Evolutionary conservation across 2,797 vertebrate species (phyloP), one percentile per base, ranked within the genome.

Genomic region (Sciurus vulgaris): DNA sequence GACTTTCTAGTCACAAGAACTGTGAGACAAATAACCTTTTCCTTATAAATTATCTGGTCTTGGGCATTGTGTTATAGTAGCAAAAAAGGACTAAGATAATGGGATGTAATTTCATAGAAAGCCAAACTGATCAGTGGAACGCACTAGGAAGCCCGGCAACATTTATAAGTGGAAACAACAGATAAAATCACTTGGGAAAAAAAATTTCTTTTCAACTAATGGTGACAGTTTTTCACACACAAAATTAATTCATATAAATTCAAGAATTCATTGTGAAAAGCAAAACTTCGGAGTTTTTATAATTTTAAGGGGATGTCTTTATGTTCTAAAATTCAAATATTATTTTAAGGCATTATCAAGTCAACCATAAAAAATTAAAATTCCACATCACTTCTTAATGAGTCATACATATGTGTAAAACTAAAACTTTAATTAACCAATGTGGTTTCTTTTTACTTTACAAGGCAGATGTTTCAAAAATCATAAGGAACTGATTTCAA

Each of bases 291-390:
- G 20, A 18, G 15, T 22, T 65, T 90, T 67, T 67, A 6, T 87
- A 61, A 70, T 26, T 44, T 59, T 38, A 87, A 69, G 41, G 30
- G 15, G 41, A 61, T 86, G 49, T 35, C 17, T 86, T 73, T 86
- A 85, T 54, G 38, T 56, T 9, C 35, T 59, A 86, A 54, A 93
- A 49, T 69, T 91, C 20, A 88, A 82, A 90, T 1, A 69, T 90
- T 18, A 86, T 65, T 95, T 91, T 91, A 73, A 73, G 73, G 15
- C 17, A 67, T 85, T 85, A 95, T 49, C 18, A 44, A 69, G 1
- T 63, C 83, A 91, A 91, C 7, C 73, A 49, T 63, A 15, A 89
- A 94, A 92, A 82, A 38, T 83, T 90, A 54, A 96, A 94, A 78
- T 77, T 77, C 76, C 41, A 69, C 15, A n/a, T 77, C 93, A 87